Evolutionary conservation across 2,113 vertebrate genomes (phyloP).

Genomic region (Anseranas semipalmata): DNA sequence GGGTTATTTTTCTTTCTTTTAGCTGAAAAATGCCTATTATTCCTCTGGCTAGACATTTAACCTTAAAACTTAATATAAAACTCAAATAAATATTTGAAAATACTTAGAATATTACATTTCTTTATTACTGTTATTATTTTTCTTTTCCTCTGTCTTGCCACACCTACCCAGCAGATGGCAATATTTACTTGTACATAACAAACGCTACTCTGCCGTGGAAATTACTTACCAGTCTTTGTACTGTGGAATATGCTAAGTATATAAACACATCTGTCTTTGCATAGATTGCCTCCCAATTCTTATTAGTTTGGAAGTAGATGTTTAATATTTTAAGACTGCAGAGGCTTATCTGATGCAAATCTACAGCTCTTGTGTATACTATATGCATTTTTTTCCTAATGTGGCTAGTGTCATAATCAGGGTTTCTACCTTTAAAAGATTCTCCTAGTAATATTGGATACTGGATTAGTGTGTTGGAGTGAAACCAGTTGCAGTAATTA

Average conservation of each 20-base stretch:
- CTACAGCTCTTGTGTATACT: neutral
- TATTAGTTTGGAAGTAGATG: neutral
- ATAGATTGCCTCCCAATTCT: neutral
- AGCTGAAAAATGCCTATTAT: neutral
- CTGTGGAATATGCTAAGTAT: neutral
- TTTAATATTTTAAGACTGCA: neutral
- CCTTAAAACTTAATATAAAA: neutral
- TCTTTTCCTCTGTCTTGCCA: neutral
- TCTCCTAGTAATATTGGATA: neutral
- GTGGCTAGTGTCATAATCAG: neutral
- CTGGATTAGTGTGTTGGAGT: neutral
- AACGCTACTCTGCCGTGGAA: neutral
- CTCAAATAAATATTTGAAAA: neutral
- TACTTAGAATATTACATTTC: rapidly evolving
- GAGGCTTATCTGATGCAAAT: neutral
- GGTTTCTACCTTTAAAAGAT: neutral
- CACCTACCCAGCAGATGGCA: conserved; percentile 34
- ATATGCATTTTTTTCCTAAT: neutral
- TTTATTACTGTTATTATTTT: neutral
- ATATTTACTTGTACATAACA: neutral
- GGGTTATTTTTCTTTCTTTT: neutral
- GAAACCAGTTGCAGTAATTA: neutral
- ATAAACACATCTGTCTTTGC: neutral
- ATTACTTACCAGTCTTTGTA: neutral
- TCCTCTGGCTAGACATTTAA: neutral